Base-by-base conservation (phyloP, 2,888 invertebrate species). In the Acheta domesticus region DNA sequence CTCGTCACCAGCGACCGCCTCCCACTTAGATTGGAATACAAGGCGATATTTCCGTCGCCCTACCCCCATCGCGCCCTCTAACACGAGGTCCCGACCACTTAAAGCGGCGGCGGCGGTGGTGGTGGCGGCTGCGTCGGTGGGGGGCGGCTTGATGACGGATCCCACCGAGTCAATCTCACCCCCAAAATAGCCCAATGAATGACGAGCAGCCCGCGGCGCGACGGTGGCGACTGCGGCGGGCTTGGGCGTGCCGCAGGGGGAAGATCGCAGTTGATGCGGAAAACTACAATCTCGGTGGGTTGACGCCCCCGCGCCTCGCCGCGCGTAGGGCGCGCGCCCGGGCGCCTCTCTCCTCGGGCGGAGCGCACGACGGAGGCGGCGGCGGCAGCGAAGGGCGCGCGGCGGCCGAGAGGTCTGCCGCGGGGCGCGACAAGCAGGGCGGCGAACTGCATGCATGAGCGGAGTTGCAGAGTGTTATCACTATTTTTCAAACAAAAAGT, bases 121-220 rank as follows among this genome's bases (percentile, higher is more conserved):
- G 62, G 14, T 16, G 62, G 36, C 36, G 36, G 36, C 36, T 36
- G 36, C 36, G 36, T 36, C 36, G 36, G 36, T 36, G 36, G 36
- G 36, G 36, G 36, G 36, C n/a, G 62, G 14, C 16, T 62, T 62
- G 62, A 62, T 62, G 62, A 62, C 62, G 62, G 62, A n/a, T n/a
- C 62, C n/a, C n/a, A n/a, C n/a, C 16, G 62, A 62, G 62, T 62
- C 62, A 62, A 62, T 62, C 62, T 62, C 62, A 62, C 62, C 62
- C 62, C 62, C 62, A n/a, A 62, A 62, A 62, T 62, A n/a, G n/a
- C 62, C 62, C 62, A 62, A 62, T 62, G 62, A 62, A 62, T 62
- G 62, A 62, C 62, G 62, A 62, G n/a, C 36, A 36, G 36, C 36
- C 36, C 36, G 36, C 36, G 36, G 36, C 36, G 36, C 36, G 36